Evolutionary conservation across 2,797 vertebrate species (phyloP), one percentile per base, ranked within the genome.

Genomic region (Esox masquinongy): DNA sequence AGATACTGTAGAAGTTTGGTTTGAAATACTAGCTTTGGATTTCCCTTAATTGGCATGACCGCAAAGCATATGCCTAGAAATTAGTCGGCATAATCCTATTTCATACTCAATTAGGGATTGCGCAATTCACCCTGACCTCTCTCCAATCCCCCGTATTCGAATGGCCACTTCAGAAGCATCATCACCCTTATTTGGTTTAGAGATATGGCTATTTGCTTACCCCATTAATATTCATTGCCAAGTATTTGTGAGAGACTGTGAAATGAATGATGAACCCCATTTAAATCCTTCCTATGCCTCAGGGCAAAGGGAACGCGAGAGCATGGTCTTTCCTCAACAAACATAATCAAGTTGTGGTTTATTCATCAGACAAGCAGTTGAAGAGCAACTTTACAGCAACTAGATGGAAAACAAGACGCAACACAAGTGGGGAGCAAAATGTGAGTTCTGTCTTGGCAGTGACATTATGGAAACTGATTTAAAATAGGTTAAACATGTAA

Each of bases 231-330:
- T 88, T 85, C 80, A 90, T 88, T 76, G 78, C 73, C 72, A 80
- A 79, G 71, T 73, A 72, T 89, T 84, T 87, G 76, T 74, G 74
- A 68, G 49, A 81, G 78, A 80, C 84, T 86, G 73, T 78, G 80
- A 86, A 88, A 88, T 90, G 84, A 89, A 83, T 83, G 82, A 90
- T 88, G 84, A 87, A 83, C 72, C 78, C 64, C 85, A 87, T 91
- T 89, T 71, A 86, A 81, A 88, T 70, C 70, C 67, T 71, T 67
- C 72, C 56, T 24, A 67, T n/a, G 74, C 79, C 66, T 76, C 5
- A 36, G 75, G 86, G 78, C 72, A 77, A 83, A 86, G 64, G 56
- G 74, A 50, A 19, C 5, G 3, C 47, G 43, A 64, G 24, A 67
- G 17, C 34, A 49, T 24, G 39, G 63, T 70, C 75, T 73, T 74